Evolutionary conservation across 2,113 vertebrate genomes (phyloP).

Genomic region (human (Homo sapiens)): DNA sequence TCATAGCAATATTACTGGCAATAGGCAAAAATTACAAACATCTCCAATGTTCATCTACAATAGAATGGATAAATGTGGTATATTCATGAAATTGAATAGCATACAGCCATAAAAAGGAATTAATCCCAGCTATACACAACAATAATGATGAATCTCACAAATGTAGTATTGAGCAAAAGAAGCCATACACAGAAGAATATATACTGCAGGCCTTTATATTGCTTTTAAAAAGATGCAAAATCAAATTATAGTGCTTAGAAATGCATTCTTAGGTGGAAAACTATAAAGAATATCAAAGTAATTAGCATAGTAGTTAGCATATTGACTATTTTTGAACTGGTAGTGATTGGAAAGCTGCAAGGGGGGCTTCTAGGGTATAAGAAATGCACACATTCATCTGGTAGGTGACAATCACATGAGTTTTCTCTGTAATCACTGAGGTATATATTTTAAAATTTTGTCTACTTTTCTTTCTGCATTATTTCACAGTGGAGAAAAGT

Average conservation of each 20-base stretch:
- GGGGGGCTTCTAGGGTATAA: background rate
- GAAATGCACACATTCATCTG: background rate
- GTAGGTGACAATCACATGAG: background rate
- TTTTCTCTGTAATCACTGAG: background rate
- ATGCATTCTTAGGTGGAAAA: background rate
- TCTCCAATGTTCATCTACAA: background rate
- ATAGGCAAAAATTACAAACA: background rate
- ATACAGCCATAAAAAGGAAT: background rate
- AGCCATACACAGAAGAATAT: background rate
- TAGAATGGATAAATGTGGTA: background rate
- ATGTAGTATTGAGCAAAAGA: background rate
- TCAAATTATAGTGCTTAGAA: background rate
- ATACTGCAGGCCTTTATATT: background rate
- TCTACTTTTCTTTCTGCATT: background rate
- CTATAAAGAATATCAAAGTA: background rate
- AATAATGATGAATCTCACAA: background rate
- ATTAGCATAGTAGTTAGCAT: background rate
- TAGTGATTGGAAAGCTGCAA: background rate
- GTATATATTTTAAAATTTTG: background rate
- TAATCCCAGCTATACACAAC: background rate
- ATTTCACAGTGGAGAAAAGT: background rate
- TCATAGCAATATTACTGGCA: background rate
- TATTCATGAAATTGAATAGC: background rate
- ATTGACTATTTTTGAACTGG: background rate
- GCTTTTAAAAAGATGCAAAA: background rate